These are phyloP conservation scores for Amazona vittata DNA, from an alignment of 2,113 vertebrate species.

Conservation along the genomic window DNA sequence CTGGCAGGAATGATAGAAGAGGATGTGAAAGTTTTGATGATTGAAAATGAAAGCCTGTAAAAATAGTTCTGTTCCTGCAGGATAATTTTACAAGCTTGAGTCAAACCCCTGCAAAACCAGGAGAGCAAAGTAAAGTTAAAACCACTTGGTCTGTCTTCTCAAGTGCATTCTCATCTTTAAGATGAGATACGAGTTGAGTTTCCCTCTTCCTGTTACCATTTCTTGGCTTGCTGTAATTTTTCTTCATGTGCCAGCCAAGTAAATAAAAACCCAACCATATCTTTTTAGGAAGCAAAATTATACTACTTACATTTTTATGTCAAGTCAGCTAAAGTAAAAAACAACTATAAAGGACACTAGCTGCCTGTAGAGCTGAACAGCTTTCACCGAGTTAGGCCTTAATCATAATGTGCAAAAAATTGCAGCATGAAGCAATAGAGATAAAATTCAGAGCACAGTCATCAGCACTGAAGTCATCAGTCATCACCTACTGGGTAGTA, in stretches of 20 bases:
- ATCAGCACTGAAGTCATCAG: neutral
- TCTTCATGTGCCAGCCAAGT: neutral
- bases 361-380: neutral
- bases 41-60: constrained; percentile 10
- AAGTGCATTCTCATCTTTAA: neutral
- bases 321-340: neutral
- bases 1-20: neutral
- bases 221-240: neutral
- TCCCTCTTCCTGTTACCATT: neutral
- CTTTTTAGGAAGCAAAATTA: neutral
- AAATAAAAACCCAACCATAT: neutral
- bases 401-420: neutral
- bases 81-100: neutral
- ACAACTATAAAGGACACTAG: neutral
- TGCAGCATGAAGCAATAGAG: neutral
- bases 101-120: neutral
- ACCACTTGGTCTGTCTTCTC: neutral
- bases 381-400: neutral
- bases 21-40: neutral
- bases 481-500: neutral
- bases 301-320: neutral
- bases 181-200: neutral
- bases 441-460: neutral
- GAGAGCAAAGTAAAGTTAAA: neutral
- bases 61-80: neutral